Evolutionary conservation across 2,797 vertebrate species (phyloP).

Genomic region (Numenius phaeopus): DNA sequence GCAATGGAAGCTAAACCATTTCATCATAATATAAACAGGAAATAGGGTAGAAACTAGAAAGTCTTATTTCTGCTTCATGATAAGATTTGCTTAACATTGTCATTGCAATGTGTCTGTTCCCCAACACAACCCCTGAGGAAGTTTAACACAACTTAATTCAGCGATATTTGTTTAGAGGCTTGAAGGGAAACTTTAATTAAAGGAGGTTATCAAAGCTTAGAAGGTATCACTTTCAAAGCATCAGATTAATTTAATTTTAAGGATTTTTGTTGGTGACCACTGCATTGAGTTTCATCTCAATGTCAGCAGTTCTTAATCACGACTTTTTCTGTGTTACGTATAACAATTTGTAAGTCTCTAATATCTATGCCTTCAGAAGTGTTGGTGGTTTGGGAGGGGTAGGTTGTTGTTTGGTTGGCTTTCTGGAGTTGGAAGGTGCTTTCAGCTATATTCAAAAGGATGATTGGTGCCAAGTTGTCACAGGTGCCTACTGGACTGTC

Average conservation of each 20-base stretch:
- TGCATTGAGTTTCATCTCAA: not conserved
- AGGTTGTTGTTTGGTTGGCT: not conserved
- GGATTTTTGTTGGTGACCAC: not conserved
- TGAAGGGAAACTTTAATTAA: constrained; percentile 8
- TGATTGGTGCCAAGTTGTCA: rapidly evolving
- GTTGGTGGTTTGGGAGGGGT: rapidly evolving
- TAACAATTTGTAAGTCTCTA: not conserved
- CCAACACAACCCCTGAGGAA: not conserved
- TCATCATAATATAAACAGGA: not conserved
- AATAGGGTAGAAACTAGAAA: not conserved
- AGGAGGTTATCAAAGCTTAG: not conserved
- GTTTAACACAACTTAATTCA: not conserved
- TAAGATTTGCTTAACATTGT: not conserved
- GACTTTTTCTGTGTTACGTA: not conserved
- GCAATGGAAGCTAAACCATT: not conserved
- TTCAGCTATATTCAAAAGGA: not conserved
- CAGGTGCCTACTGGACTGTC: not conserved
- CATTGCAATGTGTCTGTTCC: not conserved
- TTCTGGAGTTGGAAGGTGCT: not conserved
- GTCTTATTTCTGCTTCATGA: not conserved
- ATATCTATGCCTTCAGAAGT: not conserved
- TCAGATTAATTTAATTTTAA: not conserved
- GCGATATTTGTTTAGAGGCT: not conserved
- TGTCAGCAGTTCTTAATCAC: not conserved
- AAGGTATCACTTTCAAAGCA: not conserved